Evolutionary conservation across 2,888 invertebrate genomes (phyloP).

Genomic region (Drosophila yooni): DNA sequence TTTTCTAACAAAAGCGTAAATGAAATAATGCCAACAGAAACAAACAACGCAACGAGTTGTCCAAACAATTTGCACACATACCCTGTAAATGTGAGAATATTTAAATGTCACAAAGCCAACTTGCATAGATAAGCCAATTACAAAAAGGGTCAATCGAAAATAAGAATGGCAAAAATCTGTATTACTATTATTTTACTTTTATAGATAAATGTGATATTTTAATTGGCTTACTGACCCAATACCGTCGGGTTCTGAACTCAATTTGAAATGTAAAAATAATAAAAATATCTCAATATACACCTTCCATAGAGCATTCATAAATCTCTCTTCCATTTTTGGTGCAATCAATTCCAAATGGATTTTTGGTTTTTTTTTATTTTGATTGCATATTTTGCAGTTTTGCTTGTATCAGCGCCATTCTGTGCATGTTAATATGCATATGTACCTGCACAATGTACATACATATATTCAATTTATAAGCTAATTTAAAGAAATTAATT

Average conservation of each 20-base stretch:
- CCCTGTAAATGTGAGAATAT: not conserved
- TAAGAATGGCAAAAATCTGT: not conserved
- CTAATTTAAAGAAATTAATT: not conserved
- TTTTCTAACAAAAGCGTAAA: not conserved
- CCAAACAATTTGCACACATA: not conserved
- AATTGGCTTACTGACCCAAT: not conserved
- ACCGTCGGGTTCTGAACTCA: no score
- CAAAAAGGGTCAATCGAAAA: not conserved
- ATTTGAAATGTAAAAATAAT: no score
- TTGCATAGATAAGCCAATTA: not conserved
- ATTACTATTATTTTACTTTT: not conserved
- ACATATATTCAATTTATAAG: not conserved
- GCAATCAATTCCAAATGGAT: constrained; percentile 2
- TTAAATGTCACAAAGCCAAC: not conserved
- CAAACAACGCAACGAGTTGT: not conserved
- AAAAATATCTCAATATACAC: no score
- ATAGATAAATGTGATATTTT: not conserved
- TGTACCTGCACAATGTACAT: not conserved
- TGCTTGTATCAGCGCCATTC: not conserved
- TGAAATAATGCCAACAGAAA: not conserved
- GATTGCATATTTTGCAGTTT: constrained; percentile 4
- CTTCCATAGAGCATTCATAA: constrained; percentile 1
- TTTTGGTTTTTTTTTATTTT: constrained; percentile 4
- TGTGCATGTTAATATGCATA: not conserved
- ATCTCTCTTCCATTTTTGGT: no score